Evolutionary conservation across 2,797 vertebrate species (phyloP), one percentile per base, ranked within the genome.

Genomic region (Manis crassicaudata): DNA sequence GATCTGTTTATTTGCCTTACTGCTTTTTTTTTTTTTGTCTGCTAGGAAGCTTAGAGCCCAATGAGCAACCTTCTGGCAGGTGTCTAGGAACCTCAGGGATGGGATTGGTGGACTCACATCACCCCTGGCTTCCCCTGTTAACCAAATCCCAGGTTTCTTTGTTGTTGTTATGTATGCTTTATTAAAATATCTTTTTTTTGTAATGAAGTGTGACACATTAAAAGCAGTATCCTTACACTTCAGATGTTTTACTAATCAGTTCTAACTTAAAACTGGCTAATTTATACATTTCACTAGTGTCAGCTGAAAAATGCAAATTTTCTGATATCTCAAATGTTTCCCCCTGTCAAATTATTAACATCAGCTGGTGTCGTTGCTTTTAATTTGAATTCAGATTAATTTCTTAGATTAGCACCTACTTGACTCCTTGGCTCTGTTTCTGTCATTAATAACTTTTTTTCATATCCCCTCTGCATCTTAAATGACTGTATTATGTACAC

Each of bases 351-450:
- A 76, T 52, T 92, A 84, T 62, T n/a, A 68, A 70, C 32, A 67
- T 90, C 67, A 85, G 50, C n/a, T 58, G 21, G 70, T 82, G 32
- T 56, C 83, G 25, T 50, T 92, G 70, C 37, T 92, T 82, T 89
- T 94, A 95, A 92, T 96, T 97, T 35, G 56, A 93, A 94, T 83
- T 88, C 63, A 93, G 76, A 63, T 92, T 92, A 88, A 82, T 92
- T 96, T 93, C 46, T 83, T 35, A 88, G 81, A 73, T 93, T 92
- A 93, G 32, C 56, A 58, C 60, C 43, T 80, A 77, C n/a, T 96
- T 83, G 62, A 73, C 50, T 92, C 58, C 65, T 90, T 92, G 58
- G 18, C 82, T 88, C 35, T 56, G 12, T 95, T 97, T 76, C 25
- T 95, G 25, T 95, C 72, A 72, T 93, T 96, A 92, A 94, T 81